Conservation (phyloP, 1,140 invertebrate species). For the Pseudomyrmex concolor region DNA sequence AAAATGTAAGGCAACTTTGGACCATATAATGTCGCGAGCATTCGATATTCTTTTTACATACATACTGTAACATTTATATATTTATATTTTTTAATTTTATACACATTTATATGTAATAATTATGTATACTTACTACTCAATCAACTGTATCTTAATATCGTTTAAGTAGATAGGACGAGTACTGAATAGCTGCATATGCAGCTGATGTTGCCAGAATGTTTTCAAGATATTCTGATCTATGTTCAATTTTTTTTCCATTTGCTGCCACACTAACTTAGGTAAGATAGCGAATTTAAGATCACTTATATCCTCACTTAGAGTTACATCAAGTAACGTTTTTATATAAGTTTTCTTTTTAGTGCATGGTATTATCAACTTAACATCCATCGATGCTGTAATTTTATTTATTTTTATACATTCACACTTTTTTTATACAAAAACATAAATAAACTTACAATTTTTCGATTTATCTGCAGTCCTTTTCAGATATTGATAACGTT, state of each 20-base stretch:
- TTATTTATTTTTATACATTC: neutral
- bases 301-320: conserved; percentile 69
- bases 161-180: conserved; percentile 73
- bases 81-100: neutral
- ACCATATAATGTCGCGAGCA: conserved; percentile 73
- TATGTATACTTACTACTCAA: conserved; percentile 77
- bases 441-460: neutral
- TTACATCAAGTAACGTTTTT: conserved; percentile 68
- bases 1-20: conserved; percentile 69
- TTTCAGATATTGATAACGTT: conserved; percentile 63
- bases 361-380: conserved; percentile 55
- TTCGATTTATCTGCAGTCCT: neutral
- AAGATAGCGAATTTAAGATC: conserved; percentile 77
- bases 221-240: conserved; percentile 67
- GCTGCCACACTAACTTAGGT: conserved; percentile 74
- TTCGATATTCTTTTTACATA: conserved; percentile 70
- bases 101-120: conserved; percentile 19
- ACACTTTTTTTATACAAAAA: no score
- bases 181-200: conserved; percentile 80
- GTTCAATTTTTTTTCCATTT: conserved; percentile 73
- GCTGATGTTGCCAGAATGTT: conserved; percentile 74
- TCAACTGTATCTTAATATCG: conserved; percentile 79
- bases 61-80: conserved; percentile 69
- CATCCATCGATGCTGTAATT: conserved; percentile 19
- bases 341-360: conserved; percentile 69